Base-by-base conservation (phyloP, 1,140 invertebrate genomes). In the Gonatopus flavifemur region DNA sequence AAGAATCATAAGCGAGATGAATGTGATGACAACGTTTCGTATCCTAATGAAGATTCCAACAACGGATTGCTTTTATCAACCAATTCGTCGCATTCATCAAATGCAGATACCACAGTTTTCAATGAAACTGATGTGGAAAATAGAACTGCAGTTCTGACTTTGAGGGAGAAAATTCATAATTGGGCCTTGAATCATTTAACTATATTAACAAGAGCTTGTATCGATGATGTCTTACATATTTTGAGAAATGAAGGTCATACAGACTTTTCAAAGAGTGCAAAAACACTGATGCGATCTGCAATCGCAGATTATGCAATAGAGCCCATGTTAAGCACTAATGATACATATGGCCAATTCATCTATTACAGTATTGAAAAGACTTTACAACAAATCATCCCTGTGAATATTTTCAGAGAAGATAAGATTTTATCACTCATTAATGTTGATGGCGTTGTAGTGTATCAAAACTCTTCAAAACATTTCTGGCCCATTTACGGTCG, bases 231-330 rank as follows among this genome's bases (percentile, higher is more conserved):
- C 30, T 47, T 52, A 15, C 2, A n/a, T 3, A 35, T 46, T 47
- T 41, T 56, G 5, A 44, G 42, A 19, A 40, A 35, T 13, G 53
- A 55, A 42, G 48, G 48, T n/a, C 47, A 55, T 21, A 13, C 15
- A 4, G 46, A 49, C 21, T 42, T 55, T 37, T 47, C 42, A 2
- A 49, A 55, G 31, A 37, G 28, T 9, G 35, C 47, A 9, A 37
- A 51, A 43, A 46, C 43, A 16, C 44, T 40, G 13, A 22, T 47
- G 25, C 22, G 18, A 7, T 52, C 49, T 3, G 15, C 47, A 36
- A 33, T 36, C 28, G 31, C 22, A 20, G 9, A 31, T 3, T 22
- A 21, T 30, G 33, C 20, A 6, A 35, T 44, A 20, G 12, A 9
- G 10, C 20, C n/a, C 10, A 44, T 44, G 25, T 15, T 43, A 31